Evolutionary conservation across 2,113 vertebrate species (phyloP).

Genomic region (Struthidea cinerea): DNA sequence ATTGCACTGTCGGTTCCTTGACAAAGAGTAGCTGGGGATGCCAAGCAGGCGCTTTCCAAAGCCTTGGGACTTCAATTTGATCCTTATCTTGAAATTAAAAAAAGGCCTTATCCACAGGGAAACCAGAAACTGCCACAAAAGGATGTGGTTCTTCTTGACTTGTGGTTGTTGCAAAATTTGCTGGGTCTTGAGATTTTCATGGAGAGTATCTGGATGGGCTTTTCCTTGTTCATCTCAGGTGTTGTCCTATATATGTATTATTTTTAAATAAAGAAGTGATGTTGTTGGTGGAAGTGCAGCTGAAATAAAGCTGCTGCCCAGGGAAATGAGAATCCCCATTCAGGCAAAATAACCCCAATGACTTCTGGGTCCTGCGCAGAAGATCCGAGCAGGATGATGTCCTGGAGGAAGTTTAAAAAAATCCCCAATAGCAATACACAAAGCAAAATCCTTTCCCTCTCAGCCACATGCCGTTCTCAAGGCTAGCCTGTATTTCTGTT

Average conservation of each 20-base stretch:
- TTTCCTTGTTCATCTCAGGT: not conserved
- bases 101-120: not conserved
- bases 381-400: not conserved
- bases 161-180: not conserved
- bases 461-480: not conserved
- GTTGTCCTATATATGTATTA: rapidly evolving
- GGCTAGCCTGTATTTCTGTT: not conserved
- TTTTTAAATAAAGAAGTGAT: not conserved
- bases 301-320: not conserved
- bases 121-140: not conserved
- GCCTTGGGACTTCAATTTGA: not conserved
- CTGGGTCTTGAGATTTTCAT: not conserved
- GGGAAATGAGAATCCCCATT: not conserved
- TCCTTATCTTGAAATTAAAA: not conserved
- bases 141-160: not conserved
- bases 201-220: not conserved
- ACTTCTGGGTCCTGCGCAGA: not conserved
- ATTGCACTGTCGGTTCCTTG: not conserved
- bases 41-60: not conserved
- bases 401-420: not conserved
- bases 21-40: not conserved
- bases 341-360: not conserved
- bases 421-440: not conserved
- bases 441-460: not conserved
- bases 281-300: not conserved